A percentile compares a stretch with the other conserved stretches of the same genome.
These are phyloP conservation scores for Pantherophis alleghaniensis DNA, from an alignment of 2,797 vertebrate genomes.

Conservation along the genomic window DNA sequence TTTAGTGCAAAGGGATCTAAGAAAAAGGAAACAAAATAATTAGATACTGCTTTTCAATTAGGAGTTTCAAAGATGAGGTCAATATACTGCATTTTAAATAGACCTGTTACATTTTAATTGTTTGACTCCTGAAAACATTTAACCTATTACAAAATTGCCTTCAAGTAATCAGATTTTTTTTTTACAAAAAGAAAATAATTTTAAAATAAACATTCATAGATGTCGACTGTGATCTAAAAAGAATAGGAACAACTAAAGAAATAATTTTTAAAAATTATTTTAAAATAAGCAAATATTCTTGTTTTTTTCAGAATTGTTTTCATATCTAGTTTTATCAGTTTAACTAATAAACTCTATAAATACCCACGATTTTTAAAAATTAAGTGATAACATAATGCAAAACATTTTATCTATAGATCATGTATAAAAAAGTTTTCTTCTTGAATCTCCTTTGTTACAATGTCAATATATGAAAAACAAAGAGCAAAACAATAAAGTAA, in stretches of 20 bases:
- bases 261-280: background rate
- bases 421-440: background rate
- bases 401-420: background rate
- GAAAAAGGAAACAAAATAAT: constrained; percentile 58
- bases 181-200: background rate
- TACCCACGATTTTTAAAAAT: background rate
- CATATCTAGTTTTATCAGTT: background rate
- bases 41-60: constrained; percentile 11
- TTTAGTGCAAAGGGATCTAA: constrained; percentile 95
- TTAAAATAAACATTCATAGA: background rate
- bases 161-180: background rate
- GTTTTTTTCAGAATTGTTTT: background rate
- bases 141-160: background rate
- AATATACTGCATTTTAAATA: constrained; percentile 10
- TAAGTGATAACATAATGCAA: background rate
- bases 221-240: background rate
- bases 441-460: background rate
- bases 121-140: background rate
- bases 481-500: background rate
- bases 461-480: background rate
- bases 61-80: constrained; percentile 10
- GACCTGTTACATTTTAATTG: background rate
- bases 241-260: background rate
- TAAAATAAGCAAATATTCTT: background rate
- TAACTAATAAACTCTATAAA: background rate